These are phyloP conservation scores for Herpetotheres cachinnans DNA, from an alignment of 2,113 vertebrate genomes.

Conservation along the genomic window DNA sequence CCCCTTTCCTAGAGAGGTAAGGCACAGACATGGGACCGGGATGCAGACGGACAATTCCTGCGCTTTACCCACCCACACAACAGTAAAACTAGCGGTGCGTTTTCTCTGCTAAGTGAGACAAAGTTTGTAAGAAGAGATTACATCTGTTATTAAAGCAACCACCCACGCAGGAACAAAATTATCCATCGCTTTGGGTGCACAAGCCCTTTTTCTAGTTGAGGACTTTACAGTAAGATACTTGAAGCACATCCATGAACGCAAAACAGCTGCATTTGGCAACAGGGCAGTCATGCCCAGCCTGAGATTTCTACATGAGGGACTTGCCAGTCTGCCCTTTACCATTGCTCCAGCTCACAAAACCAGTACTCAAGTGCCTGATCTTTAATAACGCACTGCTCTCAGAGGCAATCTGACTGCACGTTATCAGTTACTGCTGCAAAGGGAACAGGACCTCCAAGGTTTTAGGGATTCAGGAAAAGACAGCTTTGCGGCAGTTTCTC, in stretches of 20 bases:
- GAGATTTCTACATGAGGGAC: neutral
- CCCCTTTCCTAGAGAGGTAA: neutral
- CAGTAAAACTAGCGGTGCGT: neutral
- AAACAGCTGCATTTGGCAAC: neutral
- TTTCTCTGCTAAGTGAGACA: neutral
- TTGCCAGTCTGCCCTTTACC: neutral
- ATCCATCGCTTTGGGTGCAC: neutral
- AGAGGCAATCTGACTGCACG: neutral
- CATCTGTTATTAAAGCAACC: neutral
- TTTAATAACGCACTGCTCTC: neutral
- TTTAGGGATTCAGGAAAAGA: neutral
- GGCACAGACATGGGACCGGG: neutral
- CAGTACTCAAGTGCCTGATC: neutral
- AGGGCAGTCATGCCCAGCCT: neutral
- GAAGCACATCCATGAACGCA: neutral
- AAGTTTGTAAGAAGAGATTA: neutral
- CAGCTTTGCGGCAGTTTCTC: neutral
- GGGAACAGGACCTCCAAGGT: neutral
- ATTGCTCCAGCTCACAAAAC: neutral
- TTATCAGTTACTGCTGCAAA: neutral
- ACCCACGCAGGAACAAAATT: neutral
- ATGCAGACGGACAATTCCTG: neutral
- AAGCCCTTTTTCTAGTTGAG: neutral
- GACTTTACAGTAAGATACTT: neutral
- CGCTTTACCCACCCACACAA: accelerated